These are phyloP conservation scores for Metridium senile DNA, from an alignment of 92 coral and sea anemone species.

Conservation along the genomic window DNA sequence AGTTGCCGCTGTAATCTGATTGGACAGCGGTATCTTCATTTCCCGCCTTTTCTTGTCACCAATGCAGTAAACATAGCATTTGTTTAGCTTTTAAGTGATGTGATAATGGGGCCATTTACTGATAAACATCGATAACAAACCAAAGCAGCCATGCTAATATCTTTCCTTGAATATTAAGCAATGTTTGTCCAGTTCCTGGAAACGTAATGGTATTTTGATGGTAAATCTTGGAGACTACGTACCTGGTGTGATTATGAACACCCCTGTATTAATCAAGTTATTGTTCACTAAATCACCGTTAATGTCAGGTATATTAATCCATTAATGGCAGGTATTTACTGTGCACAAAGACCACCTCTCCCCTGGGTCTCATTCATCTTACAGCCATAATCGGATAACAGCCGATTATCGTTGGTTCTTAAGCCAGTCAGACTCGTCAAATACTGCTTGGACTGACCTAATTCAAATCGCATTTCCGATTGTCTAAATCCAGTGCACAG, in stretches of 20 bases:
- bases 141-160: no score
- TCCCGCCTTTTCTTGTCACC: not conserved
- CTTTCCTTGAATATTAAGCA: no score
- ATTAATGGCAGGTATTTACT: not conserved
- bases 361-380: not conserved
- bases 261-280: not conserved
- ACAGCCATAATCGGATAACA: conserved; percentile 9
- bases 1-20: not conserved
- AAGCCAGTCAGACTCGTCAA: not conserved
- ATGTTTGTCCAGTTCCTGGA: no score
- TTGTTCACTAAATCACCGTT: not conserved
- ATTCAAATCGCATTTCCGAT: conserved; percentile 14
- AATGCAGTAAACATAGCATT: not conserved
- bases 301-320: not conserved
- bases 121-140: not conserved
- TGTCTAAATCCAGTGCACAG: not conserved
- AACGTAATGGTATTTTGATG: no score
- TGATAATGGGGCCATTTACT: not conserved
- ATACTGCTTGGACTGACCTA: not conserved
- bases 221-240: no score
- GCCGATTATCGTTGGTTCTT: not conserved
- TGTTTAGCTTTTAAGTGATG: not conserved
- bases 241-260: no score
- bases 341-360: not conserved
- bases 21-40: not conserved